Base-by-base conservation (phyloP, 2,888 invertebrate genomes). In the Hirtodrosophila cameraria region DNA sequence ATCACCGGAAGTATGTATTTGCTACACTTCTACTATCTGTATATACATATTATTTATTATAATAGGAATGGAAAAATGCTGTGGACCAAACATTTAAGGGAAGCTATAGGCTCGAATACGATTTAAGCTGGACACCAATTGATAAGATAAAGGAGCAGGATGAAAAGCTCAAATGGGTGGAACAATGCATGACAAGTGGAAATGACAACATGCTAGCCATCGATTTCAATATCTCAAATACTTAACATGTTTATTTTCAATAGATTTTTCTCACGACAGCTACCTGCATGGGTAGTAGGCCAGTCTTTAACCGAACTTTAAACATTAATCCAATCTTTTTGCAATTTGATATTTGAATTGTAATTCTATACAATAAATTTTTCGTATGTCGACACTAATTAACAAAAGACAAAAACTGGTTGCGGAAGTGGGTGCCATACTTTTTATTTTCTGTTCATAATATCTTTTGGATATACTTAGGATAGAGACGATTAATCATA, bases 41-140 rank as follows among this genome's bases (percentile, higher is more conserved):
- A n/a, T n/a, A n/a, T n/a, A n/a, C n/a, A n/a, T n/a, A n/a, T n/a
- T n/a, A n/a, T n/a, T n/a, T n/a, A n/a, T n/a, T n/a, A 3, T 30
- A 62, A 3, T 68, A 95, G 94, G 96, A 96, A 89, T 96, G 96
- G 95, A 93, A 93, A 38, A 73, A 88, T 35, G 90, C 91, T 12
- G 92, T 93, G 59, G 92, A 93, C 3, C 94, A 95, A 76, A 89
- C 90, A 41, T 94, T 92, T 86, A 87, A 94, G 38, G 95, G 94
- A 8, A 93, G 94, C 15, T 96, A 92, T 88, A 92, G 93, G 79
- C 90, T 95, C 43, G 95, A 95, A 88, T 90, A 91, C 33, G 95
- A 96, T 88, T 92, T 92, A 79, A 93, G 94, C 7, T 96, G 95
- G 95, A 95, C 95, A 1, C 92, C 93, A 1, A 75, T 92, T 39